These are phyloP conservation scores for Polymixis flavicincta DNA, from an alignment of 2,888 invertebrate genomes.

Conservation along the genomic window DNA sequence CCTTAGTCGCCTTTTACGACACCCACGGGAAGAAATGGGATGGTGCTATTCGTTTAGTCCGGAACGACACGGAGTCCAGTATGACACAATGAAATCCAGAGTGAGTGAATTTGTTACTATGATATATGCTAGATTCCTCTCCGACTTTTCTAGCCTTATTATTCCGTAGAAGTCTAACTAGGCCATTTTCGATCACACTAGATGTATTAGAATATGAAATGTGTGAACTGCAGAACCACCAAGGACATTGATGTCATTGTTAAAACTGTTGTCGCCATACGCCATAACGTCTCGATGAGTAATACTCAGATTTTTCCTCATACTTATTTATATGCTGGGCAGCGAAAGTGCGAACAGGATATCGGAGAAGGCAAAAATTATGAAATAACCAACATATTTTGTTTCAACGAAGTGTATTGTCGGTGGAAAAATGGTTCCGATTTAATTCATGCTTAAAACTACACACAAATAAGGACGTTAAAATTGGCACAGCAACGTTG, in stretches of 20 bases:
- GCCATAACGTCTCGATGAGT: slow-evolving; percentile 32
- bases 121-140: not conserved
- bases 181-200: not conserved
- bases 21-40: too few relatives aligned
- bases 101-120: not conserved
- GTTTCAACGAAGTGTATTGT: not conserved
- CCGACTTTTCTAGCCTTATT: not conserved
- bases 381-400: slow-evolving; percentile 29
- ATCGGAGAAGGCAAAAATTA: slow-evolving; percentile 26
- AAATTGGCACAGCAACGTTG: too few relatives aligned
- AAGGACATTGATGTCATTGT: slow-evolving; percentile 18
- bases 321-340: slow-evolving; percentile 53
- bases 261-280: slow-evolving; percentile 10
- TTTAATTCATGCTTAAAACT: not conserved
- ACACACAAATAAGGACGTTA: not conserved
- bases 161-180: too few relatives aligned
- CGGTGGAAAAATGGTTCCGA: not conserved
- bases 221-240: not conserved
- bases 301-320: slow-evolving; percentile 47
- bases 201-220: not conserved
- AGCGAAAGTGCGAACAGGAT: slow-evolving; percentile 58
- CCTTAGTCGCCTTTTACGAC: too few relatives aligned
- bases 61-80: too few relatives aligned
- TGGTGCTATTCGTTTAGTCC: too few relatives aligned
- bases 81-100: too few relatives aligned